These are phyloP conservation scores for Teleogryllus oceanicus DNA, from an alignment of 2,888 invertebrate genomes.

Conservation along the genomic window DNA sequence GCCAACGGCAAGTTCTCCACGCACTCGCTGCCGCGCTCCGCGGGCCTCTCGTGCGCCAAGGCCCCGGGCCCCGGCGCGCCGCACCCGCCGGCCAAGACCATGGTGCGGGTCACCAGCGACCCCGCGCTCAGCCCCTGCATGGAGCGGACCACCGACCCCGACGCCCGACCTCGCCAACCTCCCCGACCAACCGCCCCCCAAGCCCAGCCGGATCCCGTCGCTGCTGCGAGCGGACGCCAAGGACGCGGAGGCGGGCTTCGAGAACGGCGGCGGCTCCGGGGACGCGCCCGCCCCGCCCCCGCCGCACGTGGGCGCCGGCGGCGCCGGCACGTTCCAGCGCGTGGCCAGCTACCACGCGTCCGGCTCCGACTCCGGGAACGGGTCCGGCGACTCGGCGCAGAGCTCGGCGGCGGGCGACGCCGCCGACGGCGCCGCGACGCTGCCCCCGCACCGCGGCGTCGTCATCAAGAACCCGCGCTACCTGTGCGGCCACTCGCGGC, in stretches of 20 bases:
- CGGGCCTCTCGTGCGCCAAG: constrained; percentile 21
- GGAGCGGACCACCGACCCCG: constrained; percentile 48
- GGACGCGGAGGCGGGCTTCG: constrained; percentile 23
- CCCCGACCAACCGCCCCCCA: constrained; percentile 40
- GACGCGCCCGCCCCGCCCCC: constrained; percentile 19
- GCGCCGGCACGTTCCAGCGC: constrained; percentile 48
- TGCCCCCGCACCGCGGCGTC: constrained; percentile 50
- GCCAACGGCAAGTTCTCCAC: constrained; percentile 53
- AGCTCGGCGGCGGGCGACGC: constrained; percentile 54
- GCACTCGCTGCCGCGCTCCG: constrained; percentile 54
- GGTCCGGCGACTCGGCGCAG: constrained; percentile 78
- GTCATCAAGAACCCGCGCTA: constrained; percentile 61
- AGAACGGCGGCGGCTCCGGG: not conserved
- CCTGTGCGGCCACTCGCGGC: constrained; percentile 85
- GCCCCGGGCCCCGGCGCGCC: not conserved
- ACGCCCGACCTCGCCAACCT: constrained; percentile 25
- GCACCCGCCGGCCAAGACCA: constrained; percentile 42
- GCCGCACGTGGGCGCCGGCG: constrained; percentile 3
- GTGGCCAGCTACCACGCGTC: constrained; percentile 60
- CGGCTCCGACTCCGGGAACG: constrained; percentile 85
- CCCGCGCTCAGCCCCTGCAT: constrained; percentile 56
- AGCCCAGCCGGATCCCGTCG: constrained; percentile 50
- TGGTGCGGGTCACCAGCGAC: constrained; percentile 61
- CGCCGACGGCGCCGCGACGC: constrained; percentile 39
- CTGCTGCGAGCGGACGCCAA: constrained; percentile 36